phyloP scores from a whole-genome alignment of 2,797 vertebrate genomes.

The Distichodus sexfasciatus region DNA sequence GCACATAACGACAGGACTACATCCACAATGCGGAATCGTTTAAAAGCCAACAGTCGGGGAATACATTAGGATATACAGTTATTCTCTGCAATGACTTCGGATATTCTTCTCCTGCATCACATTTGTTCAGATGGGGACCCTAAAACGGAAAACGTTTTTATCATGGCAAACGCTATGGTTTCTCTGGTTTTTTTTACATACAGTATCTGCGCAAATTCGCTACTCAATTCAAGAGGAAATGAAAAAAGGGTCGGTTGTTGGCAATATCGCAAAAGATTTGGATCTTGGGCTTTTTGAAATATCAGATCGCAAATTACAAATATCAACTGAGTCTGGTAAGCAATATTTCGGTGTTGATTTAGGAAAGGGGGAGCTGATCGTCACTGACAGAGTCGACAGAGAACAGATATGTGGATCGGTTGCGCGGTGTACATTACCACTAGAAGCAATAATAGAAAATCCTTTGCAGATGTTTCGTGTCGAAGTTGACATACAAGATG shows the following conservation, averaged over 20 bases:
- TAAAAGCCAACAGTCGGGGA: neutral
- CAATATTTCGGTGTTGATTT: constrained; percentile 79
- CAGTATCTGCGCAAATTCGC: constrained; percentile 46
- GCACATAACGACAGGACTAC: neutral
- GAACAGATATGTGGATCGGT: constrained; percentile 77
- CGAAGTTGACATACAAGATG: constrained; percentile 72
- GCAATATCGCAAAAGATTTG: constrained; percentile 81
- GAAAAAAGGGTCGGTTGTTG: constrained; percentile 68
- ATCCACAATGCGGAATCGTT: neutral
- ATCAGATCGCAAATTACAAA: constrained; percentile 74
- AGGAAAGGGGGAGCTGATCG: constrained; percentile 75
- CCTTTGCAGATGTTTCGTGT: constrained; percentile 70
- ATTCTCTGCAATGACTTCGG: neutral
- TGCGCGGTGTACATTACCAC: constrained; percentile 70
- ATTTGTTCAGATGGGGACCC: constrained; percentile 49
- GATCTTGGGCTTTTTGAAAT: constrained; percentile 74
- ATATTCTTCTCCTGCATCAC: constrained; percentile 10
- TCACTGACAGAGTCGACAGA: constrained; percentile 80
- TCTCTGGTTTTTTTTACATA: constrained; percentile 43
- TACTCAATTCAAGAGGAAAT: constrained; percentile 63
- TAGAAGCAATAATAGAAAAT: constrained; percentile 72
- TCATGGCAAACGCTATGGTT: constrained; percentile 27
- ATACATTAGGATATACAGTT: constrained; percentile 7
- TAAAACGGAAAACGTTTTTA: constrained; percentile 21
- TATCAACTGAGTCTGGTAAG: constrained; percentile 73